Conservation (phyloP, 1,140 invertebrate genomes). For the Dreissena polymorpha region DNA sequence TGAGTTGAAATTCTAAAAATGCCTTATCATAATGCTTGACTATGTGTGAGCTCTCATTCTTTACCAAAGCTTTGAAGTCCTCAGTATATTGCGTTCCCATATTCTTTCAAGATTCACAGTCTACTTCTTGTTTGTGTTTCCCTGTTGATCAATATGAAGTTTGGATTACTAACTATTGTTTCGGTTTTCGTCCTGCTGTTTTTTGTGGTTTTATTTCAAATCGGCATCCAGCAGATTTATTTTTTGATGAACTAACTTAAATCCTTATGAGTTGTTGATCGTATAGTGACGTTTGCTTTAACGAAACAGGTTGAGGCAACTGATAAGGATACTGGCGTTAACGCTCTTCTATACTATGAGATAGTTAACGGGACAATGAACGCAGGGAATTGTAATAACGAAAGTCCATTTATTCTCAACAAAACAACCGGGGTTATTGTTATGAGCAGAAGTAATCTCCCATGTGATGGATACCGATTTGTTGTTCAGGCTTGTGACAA, state of each 20-base stretch:
- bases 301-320: constrained; percentile 4
- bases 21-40: too few species aligned
- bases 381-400: not conserved
- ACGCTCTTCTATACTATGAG: not conserved
- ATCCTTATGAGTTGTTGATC: too few species aligned
- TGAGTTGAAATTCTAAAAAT: too few species aligned
- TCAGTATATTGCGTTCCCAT: not conserved
- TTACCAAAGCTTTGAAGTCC: not conserved
- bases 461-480: constrained; percentile 1
- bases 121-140: too few species aligned
- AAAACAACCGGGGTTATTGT: constrained; percentile 7
- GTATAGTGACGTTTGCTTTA: not conserved
- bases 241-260: too few species aligned
- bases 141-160: too few species aligned
- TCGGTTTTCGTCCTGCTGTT: too few species aligned
- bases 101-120: too few species aligned
- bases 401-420: not conserved
- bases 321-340: not conserved
- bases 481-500: constrained; percentile 21
- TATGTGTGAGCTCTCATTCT: not conserved
- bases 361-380: not conserved
- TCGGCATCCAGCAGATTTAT: too few species aligned
- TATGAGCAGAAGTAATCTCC: not conserved
- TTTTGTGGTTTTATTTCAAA: too few species aligned
- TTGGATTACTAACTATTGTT: too few species aligned